A percentile compares a stretch with the other conserved stretches of the same genome.
Conservation (phyloP, 1,140 invertebrate species). For the Zeugodacus cucurbitae region DNA sequence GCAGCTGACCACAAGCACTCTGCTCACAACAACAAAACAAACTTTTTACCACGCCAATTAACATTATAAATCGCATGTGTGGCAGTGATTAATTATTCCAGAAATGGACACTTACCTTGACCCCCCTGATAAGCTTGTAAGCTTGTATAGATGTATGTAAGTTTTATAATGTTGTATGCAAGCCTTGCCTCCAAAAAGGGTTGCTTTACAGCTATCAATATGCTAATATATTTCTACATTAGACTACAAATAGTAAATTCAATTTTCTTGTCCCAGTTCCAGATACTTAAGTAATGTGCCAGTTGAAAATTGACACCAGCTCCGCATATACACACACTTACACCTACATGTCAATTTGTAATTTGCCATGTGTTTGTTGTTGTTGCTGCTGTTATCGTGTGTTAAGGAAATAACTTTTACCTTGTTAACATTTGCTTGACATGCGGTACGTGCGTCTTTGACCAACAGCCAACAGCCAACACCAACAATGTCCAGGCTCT, state of each 20-base stretch:
- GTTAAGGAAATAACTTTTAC: conserved; percentile 10
- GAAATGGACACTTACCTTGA: conserved; percentile 40
- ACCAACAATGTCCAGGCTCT: neutral
- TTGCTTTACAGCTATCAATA: neutral
- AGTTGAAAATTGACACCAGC: neutral
- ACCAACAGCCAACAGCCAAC: neutral
- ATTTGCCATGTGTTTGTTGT: neutral
- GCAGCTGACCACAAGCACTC: neutral
- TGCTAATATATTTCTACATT: neutral
- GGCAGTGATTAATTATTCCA: conserved; percentile 44
- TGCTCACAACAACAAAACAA: neutral
- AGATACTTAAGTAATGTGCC: neutral
- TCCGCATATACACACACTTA: neutral
- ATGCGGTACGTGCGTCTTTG: neutral
- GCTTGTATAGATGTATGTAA: neutral
- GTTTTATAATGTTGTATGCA: no score
- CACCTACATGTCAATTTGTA: neutral
- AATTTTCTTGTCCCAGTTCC: conserved; percentile 32
- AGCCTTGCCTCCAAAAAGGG: neutral
- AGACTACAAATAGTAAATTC: neutral
- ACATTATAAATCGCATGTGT: conserved; percentile 44
- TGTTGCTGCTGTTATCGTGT: neutral
- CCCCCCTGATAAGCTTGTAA: neutral
- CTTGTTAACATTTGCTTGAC: conserved; percentile 30
- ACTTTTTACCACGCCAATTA: conserved; percentile 39